Conservation (phyloP, 2,888 invertebrate species). For the Drosophila recens region DNA sequence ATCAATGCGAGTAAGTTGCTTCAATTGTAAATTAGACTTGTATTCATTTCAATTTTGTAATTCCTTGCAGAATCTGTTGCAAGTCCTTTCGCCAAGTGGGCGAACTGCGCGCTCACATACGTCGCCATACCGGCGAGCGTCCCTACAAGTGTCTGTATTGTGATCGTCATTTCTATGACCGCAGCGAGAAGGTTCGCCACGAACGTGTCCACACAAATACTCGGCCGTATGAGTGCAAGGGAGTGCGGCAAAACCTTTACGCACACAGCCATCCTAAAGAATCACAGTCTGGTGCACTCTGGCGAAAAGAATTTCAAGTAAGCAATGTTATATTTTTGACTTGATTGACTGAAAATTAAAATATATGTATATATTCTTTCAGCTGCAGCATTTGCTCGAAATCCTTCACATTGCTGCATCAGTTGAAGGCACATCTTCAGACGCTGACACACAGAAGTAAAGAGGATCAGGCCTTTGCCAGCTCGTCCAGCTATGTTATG, state of each 20-base stretch:
- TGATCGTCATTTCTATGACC: constrained; percentile 73
- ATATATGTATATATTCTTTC: neutral
- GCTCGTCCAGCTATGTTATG: constrained; percentile 19
- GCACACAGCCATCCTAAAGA: constrained; percentile 82
- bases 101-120: constrained; percentile 84
- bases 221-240: constrained; percentile 78
- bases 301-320: constrained; percentile 73
- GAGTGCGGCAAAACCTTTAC: constrained; percentile 82
- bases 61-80: constrained; percentile 73
- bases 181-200: constrained; percentile 71
- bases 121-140: constrained; percentile 84
- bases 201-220: constrained; percentile 82
- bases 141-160: constrained; percentile 82
- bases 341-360: neutral
- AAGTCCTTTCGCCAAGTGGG: constrained; percentile 83
- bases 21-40: too few relatives aligned
- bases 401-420: constrained; percentile 82
- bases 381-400: constrained; percentile 82
- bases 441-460: constrained; percentile 81
- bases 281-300: constrained; percentile 73
- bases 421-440: constrained; percentile 82
- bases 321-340: neutral
- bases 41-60: too few relatives aligned
- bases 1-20: constrained; percentile 83
- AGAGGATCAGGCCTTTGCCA: constrained; percentile 54